phyloP scores from a whole-genome alignment of 2,888 invertebrate genomes.

The Torymus tubicola region DNA sequence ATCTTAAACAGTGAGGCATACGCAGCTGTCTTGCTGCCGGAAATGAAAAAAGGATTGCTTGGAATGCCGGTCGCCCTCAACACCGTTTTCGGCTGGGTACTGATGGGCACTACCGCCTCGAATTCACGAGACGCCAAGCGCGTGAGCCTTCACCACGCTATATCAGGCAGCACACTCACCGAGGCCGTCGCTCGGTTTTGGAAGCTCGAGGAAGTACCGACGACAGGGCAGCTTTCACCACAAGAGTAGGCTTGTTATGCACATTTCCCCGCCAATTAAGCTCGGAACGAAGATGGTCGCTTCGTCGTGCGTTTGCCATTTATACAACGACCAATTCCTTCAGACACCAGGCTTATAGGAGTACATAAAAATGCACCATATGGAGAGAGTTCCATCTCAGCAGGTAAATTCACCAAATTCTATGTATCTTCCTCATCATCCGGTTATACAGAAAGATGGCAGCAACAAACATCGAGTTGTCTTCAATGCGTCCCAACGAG shows the following conservation, averaged over 20 bases:
- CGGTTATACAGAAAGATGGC: background rate
- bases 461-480: background rate
- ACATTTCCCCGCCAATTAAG: background rate
- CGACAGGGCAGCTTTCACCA: background rate
- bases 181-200: background rate
- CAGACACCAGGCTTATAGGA: background rate
- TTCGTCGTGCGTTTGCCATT: background rate
- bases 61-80: background rate
- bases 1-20: background rate
- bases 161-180: no score
- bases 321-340: background rate
- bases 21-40: background rate
- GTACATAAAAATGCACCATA: background rate
- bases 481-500: background rate
- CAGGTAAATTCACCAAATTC: background rate
- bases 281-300: background rate
- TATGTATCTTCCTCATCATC: constrained; percentile 10
- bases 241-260: background rate
- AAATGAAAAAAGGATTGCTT: background rate
- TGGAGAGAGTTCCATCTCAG: background rate
- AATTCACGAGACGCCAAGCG: no score
- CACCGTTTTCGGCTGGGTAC: background rate
- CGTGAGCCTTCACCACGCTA: background rate
- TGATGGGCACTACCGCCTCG: background rate
- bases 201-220: background rate